Conservation (phyloP, 1,140 invertebrate species). For the Hylaeus volcanicus region DNA sequence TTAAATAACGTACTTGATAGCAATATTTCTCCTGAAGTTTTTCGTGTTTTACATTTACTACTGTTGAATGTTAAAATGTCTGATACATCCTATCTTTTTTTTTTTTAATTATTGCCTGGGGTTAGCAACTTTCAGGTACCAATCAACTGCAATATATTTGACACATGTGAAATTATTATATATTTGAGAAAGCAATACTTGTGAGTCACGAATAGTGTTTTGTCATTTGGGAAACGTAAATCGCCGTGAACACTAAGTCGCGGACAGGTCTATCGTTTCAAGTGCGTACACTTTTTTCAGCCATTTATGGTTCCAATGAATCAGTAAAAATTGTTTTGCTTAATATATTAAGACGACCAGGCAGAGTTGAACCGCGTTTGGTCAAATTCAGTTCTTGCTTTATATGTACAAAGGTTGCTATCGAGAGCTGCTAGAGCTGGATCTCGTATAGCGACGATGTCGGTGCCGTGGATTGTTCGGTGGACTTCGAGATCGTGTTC, state of each 20-base stretch:
- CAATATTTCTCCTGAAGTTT: slow-evolving; percentile 39
- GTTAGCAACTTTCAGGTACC: slow-evolving; percentile 34
- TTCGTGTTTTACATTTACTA: slow-evolving; percentile 27
- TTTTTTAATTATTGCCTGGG: not conserved
- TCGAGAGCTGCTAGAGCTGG: slow-evolving; percentile 89
- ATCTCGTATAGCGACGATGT: slow-evolving; percentile 89
- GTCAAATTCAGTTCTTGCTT: slow-evolving; percentile 46
- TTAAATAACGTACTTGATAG: not conserved
- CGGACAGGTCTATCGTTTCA: slow-evolving; percentile 20
- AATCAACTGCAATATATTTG: slow-evolving; percentile 52
- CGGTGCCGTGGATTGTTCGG: slow-evolving; percentile 82
- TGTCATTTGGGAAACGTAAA: slow-evolving; percentile 19
- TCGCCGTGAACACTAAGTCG: slow-evolving; percentile 7
- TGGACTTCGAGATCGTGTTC: slow-evolving; percentile 83
- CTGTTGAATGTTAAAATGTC: slow-evolving; percentile 20
- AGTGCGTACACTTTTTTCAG: slow-evolving; percentile 32
- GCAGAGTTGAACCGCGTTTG: slow-evolving; percentile 12
- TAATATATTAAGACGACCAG: slow-evolving; percentile 41
- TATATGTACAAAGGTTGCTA: slow-evolving; percentile 77
- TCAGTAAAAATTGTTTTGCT: slow-evolving; percentile 45
- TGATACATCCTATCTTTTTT: slow-evolving; percentile 10
- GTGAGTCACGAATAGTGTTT: slow-evolving; percentile 5
- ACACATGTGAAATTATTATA: slow-evolving; percentile 58
- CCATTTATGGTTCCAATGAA: slow-evolving; percentile 22
- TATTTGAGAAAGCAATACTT: slow-evolving; percentile 50